Conservation (phyloP, 1,140 invertebrate genomes). For the Eupeodes corollae region DNA sequence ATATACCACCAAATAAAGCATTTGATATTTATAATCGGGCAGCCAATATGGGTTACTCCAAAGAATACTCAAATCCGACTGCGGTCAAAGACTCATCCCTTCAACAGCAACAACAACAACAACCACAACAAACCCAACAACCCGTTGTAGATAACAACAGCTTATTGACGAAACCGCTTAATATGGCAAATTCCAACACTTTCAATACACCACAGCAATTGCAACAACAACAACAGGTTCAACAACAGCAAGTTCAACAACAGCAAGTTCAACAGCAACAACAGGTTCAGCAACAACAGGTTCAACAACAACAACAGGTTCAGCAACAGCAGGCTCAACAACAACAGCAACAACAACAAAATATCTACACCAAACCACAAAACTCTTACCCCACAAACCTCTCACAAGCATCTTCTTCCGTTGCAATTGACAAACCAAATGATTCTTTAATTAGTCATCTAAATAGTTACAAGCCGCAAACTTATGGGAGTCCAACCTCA, state of each 20-base stretch:
- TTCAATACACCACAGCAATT: conserved; percentile 2
- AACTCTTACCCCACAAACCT: conserved; percentile 7
- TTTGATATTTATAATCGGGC: conserved; percentile 36
- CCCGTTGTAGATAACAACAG: conserved; percentile 12
- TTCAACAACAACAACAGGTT: conserved; percentile 4
- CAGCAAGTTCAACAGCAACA: background rate
- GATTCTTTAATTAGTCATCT: conserved; percentile 28
- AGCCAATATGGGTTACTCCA: conserved; percentile 31
- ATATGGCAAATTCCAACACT: conserved; percentile 1
- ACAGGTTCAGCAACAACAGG: conserved; percentile 8
- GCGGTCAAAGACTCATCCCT: conserved; percentile 15
- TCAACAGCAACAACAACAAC: conserved; percentile 19
- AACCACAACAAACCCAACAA: conserved; percentile 12
- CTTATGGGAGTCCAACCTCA: conserved; percentile 26
- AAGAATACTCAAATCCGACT: conserved; percentile 17
- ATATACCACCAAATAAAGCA: conserved; percentile 32
- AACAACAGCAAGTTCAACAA: conserved; percentile 2
- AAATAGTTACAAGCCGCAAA: conserved; percentile 24
- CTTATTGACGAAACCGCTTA: conserved; percentile 2
- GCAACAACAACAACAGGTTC: background rate
- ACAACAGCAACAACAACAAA: conserved; percentile 3
- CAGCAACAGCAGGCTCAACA: conserved; percentile 3
- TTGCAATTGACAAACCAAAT: conserved; percentile 20
- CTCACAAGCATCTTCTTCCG: conserved; percentile 6
- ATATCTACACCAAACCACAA: conserved; percentile 1